Conservation (phyloP, 2,797 vertebrate species). For the Decapterus maruadsi region DNA sequence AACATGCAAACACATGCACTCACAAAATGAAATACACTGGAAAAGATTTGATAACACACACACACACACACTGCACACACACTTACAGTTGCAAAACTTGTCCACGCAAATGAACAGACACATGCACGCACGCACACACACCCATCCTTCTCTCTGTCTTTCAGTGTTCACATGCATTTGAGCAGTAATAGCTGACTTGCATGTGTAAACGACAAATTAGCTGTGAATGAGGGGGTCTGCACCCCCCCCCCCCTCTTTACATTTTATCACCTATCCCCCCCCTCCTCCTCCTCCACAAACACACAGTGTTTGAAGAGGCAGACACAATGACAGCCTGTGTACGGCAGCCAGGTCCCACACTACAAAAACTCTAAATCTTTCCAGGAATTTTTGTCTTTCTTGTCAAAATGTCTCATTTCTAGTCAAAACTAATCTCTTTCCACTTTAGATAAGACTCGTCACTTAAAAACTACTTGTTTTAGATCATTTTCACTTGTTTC, state of each 20-base stretch:
- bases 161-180: slow-evolving; percentile 50
- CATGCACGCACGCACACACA: slow-evolving; percentile 24
- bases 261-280: slow-evolving; percentile 39
- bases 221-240: slow-evolving; percentile 35
- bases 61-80: not conserved
- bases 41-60: not conserved
- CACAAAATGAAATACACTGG: not conserved
- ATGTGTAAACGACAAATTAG: slow-evolving; percentile 68
- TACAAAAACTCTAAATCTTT: too few relatives aligned
- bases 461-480: too few relatives aligned
- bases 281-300: slow-evolving; percentile 21
- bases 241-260: slow-evolving; percentile 35
- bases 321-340: slow-evolving; percentile 9
- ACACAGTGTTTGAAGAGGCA: slow-evolving; percentile 43
- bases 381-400: too few relatives aligned
- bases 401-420: too few relatives aligned
- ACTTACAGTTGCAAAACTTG: not conserved
- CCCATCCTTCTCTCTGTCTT: slow-evolving; percentile 42
- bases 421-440: too few relatives aligned
- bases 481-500: too few relatives aligned
- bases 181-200: slow-evolving; percentile 49
- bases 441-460: too few relatives aligned
- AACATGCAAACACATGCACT: slow-evolving; percentile 14
- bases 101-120: slow-evolving; percentile 14
- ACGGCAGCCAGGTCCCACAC: not conserved